Evolutionary conservation across 2,888 invertebrate species (phyloP).

Genomic region (Mamestra brassicae): DNA sequence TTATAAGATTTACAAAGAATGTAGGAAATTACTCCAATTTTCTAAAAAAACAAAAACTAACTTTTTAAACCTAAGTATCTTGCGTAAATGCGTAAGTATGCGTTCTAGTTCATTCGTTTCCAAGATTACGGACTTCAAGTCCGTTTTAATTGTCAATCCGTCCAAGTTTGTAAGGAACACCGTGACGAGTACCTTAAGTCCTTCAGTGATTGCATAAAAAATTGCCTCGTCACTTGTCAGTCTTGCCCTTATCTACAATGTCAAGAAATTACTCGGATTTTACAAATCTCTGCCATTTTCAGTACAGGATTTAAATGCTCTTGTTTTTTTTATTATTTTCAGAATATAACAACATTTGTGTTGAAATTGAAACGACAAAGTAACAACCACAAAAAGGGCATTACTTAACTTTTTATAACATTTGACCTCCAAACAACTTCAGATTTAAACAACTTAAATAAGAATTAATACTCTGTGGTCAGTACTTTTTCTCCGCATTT

Average conservation of each 20-base stretch:
- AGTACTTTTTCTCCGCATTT: conserved; percentile 6
- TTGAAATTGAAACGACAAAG: conserved; percentile 3
- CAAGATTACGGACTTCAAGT: no score
- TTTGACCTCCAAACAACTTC: conserved; percentile 22
- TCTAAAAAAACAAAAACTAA: no score
- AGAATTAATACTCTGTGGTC: neutral
- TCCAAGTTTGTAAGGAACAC: no score
- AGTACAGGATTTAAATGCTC: neutral
- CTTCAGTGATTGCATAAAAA: no score
- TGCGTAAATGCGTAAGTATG: no score
- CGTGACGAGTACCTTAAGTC: no score
- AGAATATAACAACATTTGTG: conserved; percentile 6
- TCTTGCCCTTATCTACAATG: neutral
- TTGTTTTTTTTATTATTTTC: neutral
- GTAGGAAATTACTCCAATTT: no score
- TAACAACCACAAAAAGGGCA: conserved; percentile 1
- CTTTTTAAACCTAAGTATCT: no score
- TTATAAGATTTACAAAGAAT: no score
- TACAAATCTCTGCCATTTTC: neutral
- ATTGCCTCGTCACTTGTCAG: no score
- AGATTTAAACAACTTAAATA: conserved; percentile 15
- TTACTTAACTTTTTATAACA: conserved; percentile 25
- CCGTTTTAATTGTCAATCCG: no score
- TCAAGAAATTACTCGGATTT: neutral
- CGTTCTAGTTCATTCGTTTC: no score